Percentiles rank a stretch among this genome's conserved stretches.
Conservation (phyloP, 1,140 invertebrate species). For the Drosophila eugracilis region DNA sequence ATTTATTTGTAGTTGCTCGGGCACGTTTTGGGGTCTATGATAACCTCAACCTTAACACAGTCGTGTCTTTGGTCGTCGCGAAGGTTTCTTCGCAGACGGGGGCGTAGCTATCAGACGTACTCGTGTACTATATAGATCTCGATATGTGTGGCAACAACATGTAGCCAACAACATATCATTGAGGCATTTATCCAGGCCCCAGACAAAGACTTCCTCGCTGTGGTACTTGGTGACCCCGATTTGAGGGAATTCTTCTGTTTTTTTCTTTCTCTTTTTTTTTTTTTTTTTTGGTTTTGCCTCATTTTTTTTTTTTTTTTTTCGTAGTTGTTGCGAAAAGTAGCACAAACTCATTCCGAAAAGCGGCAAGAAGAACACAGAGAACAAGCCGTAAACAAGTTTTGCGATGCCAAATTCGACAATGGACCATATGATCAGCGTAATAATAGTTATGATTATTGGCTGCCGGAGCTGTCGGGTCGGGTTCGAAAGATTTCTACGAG, state of each 20-base stretch:
- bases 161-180: slow-evolving; percentile 22
- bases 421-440: slow-evolving; percentile 81
- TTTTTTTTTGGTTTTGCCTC: slow-evolving; percentile 27
- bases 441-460: slow-evolving; percentile 79
- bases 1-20: slow-evolving; percentile 39
- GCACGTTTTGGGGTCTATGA: slow-evolving; percentile 67
- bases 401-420: slow-evolving; percentile 75
- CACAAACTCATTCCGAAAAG: slow-evolving; percentile 77
- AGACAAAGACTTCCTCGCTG: slow-evolving; percentile 24
- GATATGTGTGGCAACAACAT: slow-evolving; percentile 21
- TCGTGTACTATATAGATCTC: slow-evolving; percentile 23
- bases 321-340: slow-evolving; percentile 71
- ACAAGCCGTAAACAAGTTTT: slow-evolving; percentile 70
- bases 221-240: slow-evolving; percentile 66
- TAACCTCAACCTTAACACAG: slow-evolving; percentile 78
- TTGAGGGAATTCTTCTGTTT: slow-evolving; percentile 69
- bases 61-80: slow-evolving; percentile 31
- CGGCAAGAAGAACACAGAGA: slow-evolving; percentile 32
- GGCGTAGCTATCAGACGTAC: slow-evolving; percentile 41
- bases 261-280: slow-evolving; percentile 30
- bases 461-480: neutral
- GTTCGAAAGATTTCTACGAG: slow-evolving; percentile 13
- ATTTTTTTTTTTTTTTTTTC: slow-evolving; percentile 40
- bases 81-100: slow-evolving; percentile 37
- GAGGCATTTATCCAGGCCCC: slow-evolving; percentile 38